Percentiles rank a stretch among this genome's conserved stretches.
Evolutionary conservation across 2,888 invertebrate species (phyloP).

Genomic region (Calameuta pallipes): DNA sequence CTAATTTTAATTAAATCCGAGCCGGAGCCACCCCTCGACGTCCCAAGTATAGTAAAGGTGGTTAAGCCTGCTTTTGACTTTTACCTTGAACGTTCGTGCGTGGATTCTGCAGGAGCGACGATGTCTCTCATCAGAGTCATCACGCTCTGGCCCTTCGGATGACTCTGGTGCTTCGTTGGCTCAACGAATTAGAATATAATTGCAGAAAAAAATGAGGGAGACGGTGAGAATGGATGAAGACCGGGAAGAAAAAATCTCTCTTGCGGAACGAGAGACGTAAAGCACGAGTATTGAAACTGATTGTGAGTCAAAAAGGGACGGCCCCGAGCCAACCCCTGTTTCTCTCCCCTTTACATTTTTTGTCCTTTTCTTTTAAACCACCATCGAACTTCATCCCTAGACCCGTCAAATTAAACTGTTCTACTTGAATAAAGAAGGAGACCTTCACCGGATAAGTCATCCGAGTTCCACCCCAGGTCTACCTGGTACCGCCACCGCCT

Average conservation of each 20-base stretch:
- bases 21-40: conserved; percentile 37
- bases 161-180: background rate
- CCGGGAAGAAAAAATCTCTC: no score
- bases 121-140: background rate
- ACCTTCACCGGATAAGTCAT: background rate
- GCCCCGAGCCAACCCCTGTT: background rate
- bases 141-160: background rate
- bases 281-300: background rate
- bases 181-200: background rate
- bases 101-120: background rate
- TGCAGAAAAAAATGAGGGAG: background rate
- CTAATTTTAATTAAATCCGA: conserved; percentile 59
- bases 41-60: conserved; percentile 43
- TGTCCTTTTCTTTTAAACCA: background rate
- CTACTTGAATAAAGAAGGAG: background rate
- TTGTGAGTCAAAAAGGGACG: background rate
- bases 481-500: background rate
- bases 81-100: background rate
- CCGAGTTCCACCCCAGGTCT: background rate
- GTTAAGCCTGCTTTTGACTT: conserved; percentile 41
- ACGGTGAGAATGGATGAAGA: no score
- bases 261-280: background rate
- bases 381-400: background rate
- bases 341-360: background rate
- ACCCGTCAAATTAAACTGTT: background rate